phyloP scores from a whole-genome alignment of 1,140 invertebrate genomes.

The Asobara japonica region DNA sequence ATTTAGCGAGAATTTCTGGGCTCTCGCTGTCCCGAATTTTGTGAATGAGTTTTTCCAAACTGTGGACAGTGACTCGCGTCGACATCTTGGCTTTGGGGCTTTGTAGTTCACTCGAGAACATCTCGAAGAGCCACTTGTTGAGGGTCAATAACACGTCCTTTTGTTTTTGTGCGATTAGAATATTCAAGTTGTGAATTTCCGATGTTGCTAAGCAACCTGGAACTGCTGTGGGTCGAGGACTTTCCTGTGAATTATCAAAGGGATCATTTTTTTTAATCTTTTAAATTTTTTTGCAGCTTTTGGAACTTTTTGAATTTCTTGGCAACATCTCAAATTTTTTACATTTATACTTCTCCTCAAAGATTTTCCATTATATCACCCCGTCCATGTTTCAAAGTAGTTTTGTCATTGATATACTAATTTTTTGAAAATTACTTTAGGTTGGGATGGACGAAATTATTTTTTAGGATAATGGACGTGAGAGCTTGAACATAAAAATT shows the following conservation, averaged over 20 bases:
- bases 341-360: too few relatives aligned
- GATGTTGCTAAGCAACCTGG: slow-evolving; percentile 60
- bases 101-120: slow-evolving; percentile 51
- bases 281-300: not conserved
- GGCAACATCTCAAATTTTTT: too few relatives aligned
- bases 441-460: too few relatives aligned
- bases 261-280: slow-evolving; percentile 20
- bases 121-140: slow-evolving; percentile 69
- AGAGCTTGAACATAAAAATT: too few relatives aligned
- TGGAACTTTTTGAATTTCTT: too few relatives aligned
- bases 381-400: too few relatives aligned
- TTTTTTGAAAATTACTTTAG: too few relatives aligned
- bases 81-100: slow-evolving; percentile 56
- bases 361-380: too few relatives aligned
- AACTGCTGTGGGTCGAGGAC: slow-evolving; percentile 49
- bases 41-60: slow-evolving; percentile 66
- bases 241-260: slow-evolving; percentile 45
- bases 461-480: too few relatives aligned
- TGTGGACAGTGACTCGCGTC: slow-evolving; percentile 68
- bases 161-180: slow-evolving; percentile 71
- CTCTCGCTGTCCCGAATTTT: slow-evolving; percentile 51
- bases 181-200: slow-evolving; percentile 57
- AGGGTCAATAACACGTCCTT: slow-evolving; percentile 70
- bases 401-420: too few relatives aligned
- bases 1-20: slow-evolving; percentile 43